Base-by-base conservation (phyloP, 2,888 invertebrate genomes). In the Eilema sororculum region DNA sequence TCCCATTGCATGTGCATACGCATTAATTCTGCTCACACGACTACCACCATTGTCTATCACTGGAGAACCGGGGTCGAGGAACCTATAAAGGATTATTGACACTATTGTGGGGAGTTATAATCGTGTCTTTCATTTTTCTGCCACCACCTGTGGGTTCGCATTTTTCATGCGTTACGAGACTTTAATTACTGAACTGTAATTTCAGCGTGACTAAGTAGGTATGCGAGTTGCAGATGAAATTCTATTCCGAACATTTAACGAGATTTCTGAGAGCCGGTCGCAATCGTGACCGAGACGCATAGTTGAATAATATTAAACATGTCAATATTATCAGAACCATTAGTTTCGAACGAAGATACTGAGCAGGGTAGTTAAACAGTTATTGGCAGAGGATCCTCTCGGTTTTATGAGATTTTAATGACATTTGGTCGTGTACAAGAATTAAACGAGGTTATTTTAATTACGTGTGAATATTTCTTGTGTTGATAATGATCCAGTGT, bases 21-120 rank as follows among this genome's bases (percentile, higher is more conserved):
- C 89, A 94, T 94, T 94, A 88, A 95, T 94, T 94, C 94, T 87
- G 85, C 93, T 91, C 94, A 93, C 94, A 80, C 90, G 84, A 89
- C 93, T 90, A 91, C 92, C 90, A 91, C 93, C 94, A 95, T 95
- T 95, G 95, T 95, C 95, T 95, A 94, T 94, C 93, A 93, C 91
- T 87, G 85, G 85, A 83, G 86, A 82, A 80, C 86, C 66, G 87
- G 86, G 95, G 89, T 93, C 92, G 88, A 83, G 82, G 90, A 91
- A 90, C 94, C 88, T 90, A 91, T 94, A 93, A 91, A 94, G 91
- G 92, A 94, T 93, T 95, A 93, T 94, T 93, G 93, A 91, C 90
- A 91, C 90, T 87, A 92, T 93, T 93, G 93, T 92, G 87, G 86
- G 84, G 88, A 87, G 86, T 87, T 86, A 85, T 83, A 85, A 84